Conservation (phyloP, 2,113 vertebrate genomes). For the Bombycilla garrulus region DNA sequence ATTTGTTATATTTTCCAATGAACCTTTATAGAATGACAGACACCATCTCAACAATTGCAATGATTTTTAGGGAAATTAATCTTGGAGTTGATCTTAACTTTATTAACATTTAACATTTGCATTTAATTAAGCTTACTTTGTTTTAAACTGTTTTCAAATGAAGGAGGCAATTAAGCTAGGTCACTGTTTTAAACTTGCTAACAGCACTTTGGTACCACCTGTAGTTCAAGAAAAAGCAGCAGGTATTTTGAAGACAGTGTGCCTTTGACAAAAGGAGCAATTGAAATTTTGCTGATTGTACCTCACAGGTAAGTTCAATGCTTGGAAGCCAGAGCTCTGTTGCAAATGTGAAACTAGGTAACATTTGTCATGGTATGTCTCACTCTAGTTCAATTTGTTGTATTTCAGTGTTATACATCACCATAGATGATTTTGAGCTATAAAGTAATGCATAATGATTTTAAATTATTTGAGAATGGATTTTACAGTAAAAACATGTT, state of each 20-base stretch:
- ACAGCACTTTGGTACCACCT: neutral
- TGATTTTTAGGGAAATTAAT: neutral
- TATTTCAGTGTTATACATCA: neutral
- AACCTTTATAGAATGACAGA: neutral
- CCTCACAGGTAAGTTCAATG: neutral
- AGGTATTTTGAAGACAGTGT: neutral
- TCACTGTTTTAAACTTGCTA: neutral
- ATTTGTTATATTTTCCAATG: neutral
- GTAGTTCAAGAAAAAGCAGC: neutral
- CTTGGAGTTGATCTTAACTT: neutral
- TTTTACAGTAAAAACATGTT: neutral
- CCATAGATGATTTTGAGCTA: neutral
- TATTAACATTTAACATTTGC: neutral
- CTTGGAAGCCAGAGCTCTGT: neutral
- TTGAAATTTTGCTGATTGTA: neutral
- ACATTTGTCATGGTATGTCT: neutral
- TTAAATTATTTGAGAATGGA: neutral
- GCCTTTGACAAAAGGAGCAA: neutral
- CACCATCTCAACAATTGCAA: neutral
- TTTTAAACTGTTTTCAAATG: neutral
- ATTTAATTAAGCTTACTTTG: neutral
- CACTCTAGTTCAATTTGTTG: neutral
- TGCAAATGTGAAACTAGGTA: neutral
- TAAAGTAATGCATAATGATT: neutral
- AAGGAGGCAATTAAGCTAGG: neutral